Percentiles rank a stretch among this genome's conserved stretches.
These are phyloP conservation scores for Pelvicachromis taeniatus DNA, from an alignment of 2,113 vertebrate genomes.

Conservation along the genomic window DNA sequence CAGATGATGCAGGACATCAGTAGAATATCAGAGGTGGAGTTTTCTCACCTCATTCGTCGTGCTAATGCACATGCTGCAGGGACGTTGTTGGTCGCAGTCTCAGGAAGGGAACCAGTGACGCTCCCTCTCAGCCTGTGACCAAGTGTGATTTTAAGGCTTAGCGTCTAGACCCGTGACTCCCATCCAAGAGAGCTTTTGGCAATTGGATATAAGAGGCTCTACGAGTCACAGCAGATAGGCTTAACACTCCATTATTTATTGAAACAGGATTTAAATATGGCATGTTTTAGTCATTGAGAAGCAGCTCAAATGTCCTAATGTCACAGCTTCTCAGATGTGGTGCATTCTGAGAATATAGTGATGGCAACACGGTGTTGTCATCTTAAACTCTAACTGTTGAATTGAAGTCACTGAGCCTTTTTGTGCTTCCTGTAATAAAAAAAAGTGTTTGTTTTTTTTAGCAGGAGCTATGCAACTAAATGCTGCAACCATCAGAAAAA, in stretches of 20 bases:
- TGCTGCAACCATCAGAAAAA: background rate
- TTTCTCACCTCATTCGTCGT: slow-evolving; percentile 44
- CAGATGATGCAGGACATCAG: background rate
- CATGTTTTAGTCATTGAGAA: slow-evolving; percentile 19
- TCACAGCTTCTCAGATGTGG: background rate
- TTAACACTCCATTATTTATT: slow-evolving; percentile 52
- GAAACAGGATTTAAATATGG: slow-evolving; percentile 24
- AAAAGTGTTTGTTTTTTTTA: background rate
- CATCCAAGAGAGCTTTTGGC: slow-evolving; percentile 38
- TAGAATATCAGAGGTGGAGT: slow-evolving; percentile 9
- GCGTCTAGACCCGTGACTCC: slow-evolving; percentile 6
- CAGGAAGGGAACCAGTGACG: background rate
- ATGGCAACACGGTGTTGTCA: background rate
- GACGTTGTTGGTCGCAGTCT: background rate
- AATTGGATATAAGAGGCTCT: slow-evolving; percentile 23
- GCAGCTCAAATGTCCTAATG: background rate
- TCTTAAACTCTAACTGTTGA: background rate
- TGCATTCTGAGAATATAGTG: background rate
- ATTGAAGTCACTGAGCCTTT: background rate
- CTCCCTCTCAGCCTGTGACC: slow-evolving; percentile 21
- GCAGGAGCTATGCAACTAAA: background rate
- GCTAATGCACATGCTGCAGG: slow-evolving; percentile 26
- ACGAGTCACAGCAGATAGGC: slow-evolving; percentile 26
- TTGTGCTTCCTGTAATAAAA: background rate
- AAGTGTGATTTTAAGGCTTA: slow-evolving; percentile 49